Evolutionary conservation across 1,140 invertebrate genomes (phyloP).

Genomic region (Drosophila ercepeae): DNA sequence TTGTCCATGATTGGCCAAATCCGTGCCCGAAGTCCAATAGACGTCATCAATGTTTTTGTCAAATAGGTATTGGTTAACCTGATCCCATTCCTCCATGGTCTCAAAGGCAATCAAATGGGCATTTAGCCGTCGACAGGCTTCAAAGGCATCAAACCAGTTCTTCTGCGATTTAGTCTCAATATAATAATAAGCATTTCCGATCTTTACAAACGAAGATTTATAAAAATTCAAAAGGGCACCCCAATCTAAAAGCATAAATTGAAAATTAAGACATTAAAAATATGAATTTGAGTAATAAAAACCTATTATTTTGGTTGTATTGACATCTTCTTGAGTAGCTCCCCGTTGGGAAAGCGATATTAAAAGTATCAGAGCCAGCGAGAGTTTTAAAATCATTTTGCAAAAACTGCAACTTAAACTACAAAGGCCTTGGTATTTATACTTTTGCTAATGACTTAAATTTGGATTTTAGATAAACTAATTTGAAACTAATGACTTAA

Average conservation of each 20-base stretch:
- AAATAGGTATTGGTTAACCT: background rate
- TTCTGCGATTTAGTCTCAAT: background rate
- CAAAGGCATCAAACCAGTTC: conserved; percentile 27
- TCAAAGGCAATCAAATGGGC: conserved; percentile 21
- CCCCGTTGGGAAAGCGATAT: no score
- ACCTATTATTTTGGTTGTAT: no score
- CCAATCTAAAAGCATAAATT: background rate
- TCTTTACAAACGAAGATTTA: background rate
- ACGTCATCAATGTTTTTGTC: background rate
- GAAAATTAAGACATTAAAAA: no score
- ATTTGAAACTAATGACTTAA: background rate
- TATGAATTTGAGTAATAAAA: no score
- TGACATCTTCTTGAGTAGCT: no score
- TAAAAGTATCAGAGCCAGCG: no score
- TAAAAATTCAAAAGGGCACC: background rate
- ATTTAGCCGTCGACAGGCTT: conserved; percentile 12
- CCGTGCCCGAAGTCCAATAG: conserved; percentile 28
- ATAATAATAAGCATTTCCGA: conserved; percentile 3
- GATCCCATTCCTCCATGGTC: conserved; percentile 14
- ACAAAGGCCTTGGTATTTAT: background rate
- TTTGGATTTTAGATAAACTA: background rate
- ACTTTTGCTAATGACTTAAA: background rate
- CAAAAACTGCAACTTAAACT: background rate
- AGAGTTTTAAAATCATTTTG: background rate
- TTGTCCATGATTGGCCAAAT: background rate